Evolutionary conservation across 30 jellyfish, hydroid and myxozoan species (phyloP), one percentile per base, ranked within the genome.

Genomic region (Morbakka virulenta): DNA sequence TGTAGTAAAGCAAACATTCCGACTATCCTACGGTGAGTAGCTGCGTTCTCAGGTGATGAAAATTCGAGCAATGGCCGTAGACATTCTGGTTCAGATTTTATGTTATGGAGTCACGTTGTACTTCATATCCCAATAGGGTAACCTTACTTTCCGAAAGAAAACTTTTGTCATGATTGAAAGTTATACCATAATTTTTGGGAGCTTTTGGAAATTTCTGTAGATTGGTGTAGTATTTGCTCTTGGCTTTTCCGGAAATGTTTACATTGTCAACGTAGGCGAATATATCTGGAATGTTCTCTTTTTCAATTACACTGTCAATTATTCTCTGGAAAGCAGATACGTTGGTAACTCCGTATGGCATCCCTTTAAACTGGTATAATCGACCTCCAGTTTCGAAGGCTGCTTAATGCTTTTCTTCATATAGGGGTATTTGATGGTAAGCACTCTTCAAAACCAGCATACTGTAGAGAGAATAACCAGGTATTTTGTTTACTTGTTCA

Each of bases 81-180:
- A 14, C 95, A 64, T 1, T 81, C 95, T 6, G 94, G 94, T 47
- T 88, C 95, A 30, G 97, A 92, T 66, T 67, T 81, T 35, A 88
- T 64, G 35, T n/a, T n/a, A n/a, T n/a, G n/a, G 49, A 41, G 32
- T 87, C 87, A 23, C 82, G 62, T n/a, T 74, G 32, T 11, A 88
- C 35, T 6, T 28, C 77, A 61, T 79, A 81, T 31, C 97, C 95
- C 3, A 82, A 70, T n/a, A 82, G 22, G 41, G 41, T 69, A 52
- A 88, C 62, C 64, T 35, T 50, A 22, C 26, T 41, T 29, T 81
- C 81, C 41, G 94, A 87, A 51, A 80, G 52, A 14, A 35, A 30
- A 74, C 87, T 23, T 69, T 87, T 80, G 69, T 81, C 91, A 24
- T 72, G 52, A 51, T 80, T 80, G 74, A 47, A 73, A 24, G 95